Evolutionary conservation across 1,140 invertebrate genomes (phyloP), one percentile per base, ranked within the genome.

Genomic region (Drosophila bocki): DNA sequence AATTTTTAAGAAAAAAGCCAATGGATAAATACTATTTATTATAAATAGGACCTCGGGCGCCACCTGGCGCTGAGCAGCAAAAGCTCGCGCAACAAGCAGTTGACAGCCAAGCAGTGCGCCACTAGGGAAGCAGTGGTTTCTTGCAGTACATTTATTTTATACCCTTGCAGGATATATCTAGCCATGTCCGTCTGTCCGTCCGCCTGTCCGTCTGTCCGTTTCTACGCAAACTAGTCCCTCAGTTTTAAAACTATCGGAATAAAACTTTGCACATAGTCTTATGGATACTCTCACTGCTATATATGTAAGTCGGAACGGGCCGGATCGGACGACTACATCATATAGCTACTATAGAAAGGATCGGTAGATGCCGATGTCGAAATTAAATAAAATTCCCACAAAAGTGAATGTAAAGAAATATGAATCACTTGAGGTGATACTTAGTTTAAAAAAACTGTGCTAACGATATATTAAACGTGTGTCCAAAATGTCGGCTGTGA

Each of bases 401-500:
- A 72, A 60, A 41, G 29, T 15, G 37, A 42, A 61, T 15, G 9
- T 15, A 0, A 15, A 12, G 4, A 39, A 75, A 32, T 56, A 74
- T 75, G 70, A 75, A 29, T 53, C 44, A 68, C 17, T 19, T 26
- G 15, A 58, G 64, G n/a, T 72, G 54, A 78, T 33, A 60, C 7
- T 33, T 1, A 53, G n/a, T 42, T 29, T 2, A 22, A 76, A 32
- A 2, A 37, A 11, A 22, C 12, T 37, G 35, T 39, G 19, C 9
- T 12, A 26, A 67, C 42, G 26, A 39, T 26, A 22, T 22, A 67
- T 37, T 19, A 48, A 42, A 65, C 37, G 33, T n/a, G 19, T 41
- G 13, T 19, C 19, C 13, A 96, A 80, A 95, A 95, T 92, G 95
- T 95, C 75, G 94, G 95, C 81, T 91, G 93, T 84, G 58, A 94